Evolutionary conservation across 1,140 invertebrate species (phyloP), one percentile per base, ranked within the genome.

Genomic region (Palaemon carinicauda): DNA sequence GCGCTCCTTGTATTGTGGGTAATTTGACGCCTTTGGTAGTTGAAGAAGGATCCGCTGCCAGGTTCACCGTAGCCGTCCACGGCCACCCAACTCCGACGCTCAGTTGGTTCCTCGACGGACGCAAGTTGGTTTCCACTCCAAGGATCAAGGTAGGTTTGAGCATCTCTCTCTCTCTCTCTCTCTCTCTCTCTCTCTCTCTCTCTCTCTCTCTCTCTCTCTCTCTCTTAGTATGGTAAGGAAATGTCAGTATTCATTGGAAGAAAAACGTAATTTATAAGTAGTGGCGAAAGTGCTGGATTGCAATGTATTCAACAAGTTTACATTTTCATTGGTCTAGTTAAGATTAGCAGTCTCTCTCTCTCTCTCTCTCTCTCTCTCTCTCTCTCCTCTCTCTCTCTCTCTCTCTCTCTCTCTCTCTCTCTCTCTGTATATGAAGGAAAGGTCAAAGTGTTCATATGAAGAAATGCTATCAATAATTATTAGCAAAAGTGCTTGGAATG

Each of bases 61-160:
- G 88, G 80, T 89, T 89, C 60, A 56, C 77, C 29, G 73, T 85
- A 19, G 77, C 75, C 15, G 88, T 89, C 17, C 73, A 84, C 15
- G 88, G 88, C 24, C 78, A 71, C 92, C 98, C 98, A 21, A 94
- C 95, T 90, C 98, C 98, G 77, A 94, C 93, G 89, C 96, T 99
- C 80, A 93, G 94, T 88, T 99, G 98, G 98, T 98, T 95, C 92
- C 96, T 97, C 92, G 96, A 97, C 92, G 95, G 95, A 75, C 94
- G 93, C 87, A 92, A 94, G 88, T 96, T 97, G 85, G 93, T 94
- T 90, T 95, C 95, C 91, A 94, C 95, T 89, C 89, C 94, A 88
- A 95, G 96, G 91, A 96, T 97, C 91, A 96, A 96, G 94, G 96
- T 97, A 54, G 1, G 60, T 77, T n/a, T 27, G n/a, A 7, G 21